Conservation (phyloP, 2,113 vertebrate species). For the Parotia lawesii region DNA sequence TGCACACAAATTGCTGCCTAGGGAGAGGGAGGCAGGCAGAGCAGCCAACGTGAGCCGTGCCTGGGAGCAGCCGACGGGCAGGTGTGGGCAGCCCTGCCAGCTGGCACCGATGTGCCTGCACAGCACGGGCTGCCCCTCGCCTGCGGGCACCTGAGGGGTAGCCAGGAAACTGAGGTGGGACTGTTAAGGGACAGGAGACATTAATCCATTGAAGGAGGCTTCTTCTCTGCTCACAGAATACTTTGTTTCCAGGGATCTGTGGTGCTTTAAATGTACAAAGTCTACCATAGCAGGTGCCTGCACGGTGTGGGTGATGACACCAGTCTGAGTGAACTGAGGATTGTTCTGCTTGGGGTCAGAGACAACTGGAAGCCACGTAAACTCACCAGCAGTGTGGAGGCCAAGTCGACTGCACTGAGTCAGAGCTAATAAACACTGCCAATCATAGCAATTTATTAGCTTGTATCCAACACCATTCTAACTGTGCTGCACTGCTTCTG, state of each 20-base stretch:
- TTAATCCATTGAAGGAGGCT: neutral
- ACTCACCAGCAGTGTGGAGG: neutral
- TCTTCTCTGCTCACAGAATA: neutral
- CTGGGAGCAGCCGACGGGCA: neutral
- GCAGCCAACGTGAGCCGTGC: neutral
- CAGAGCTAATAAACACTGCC: neutral
- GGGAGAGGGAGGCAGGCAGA: neutral
- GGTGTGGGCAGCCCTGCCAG: neutral
- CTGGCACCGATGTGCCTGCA: neutral
- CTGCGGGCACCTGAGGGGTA: neutral
- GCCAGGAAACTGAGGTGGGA: neutral
- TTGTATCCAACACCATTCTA: neutral
- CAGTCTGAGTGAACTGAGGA: neutral
- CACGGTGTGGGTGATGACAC: neutral
- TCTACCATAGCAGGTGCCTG: rapidly evolving
- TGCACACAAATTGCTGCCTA: neutral
- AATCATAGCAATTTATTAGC: neutral
- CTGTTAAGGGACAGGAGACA: neutral
- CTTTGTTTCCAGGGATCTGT: neutral
- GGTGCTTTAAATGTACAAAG: neutral
- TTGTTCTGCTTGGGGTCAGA: neutral
- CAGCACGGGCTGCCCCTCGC: rapidly evolving
- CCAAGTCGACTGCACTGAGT: neutral
- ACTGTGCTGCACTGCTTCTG: neutral
- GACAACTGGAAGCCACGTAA: neutral